Evolutionary conservation across 92 coral and sea anemone genomes (phyloP), one percentile per base, ranked within the genome.

Genomic region (Parazoanthus darwini): DNA sequence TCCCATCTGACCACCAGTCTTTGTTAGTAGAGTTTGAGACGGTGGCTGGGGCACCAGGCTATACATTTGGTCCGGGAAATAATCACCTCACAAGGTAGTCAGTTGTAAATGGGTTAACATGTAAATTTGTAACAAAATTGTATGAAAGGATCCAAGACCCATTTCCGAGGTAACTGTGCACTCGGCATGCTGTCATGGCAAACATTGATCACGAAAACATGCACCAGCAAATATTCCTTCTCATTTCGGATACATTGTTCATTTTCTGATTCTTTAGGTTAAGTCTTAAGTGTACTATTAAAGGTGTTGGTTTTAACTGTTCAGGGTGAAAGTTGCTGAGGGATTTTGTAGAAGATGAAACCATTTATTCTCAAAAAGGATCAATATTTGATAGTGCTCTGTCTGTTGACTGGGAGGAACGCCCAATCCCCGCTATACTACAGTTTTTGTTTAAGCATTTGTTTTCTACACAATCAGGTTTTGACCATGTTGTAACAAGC

Each of bases 1-100:
- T 97, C 89, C 99, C 99, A 7, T 97, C 99, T 16, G 99, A 97
- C 88, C 99, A 97, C 81, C 99, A 97, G 89, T 89, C 96, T 22
- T 90, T 97, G 78, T 90, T 97, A 74, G 99, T 95, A 22, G 98
- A 97, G 88, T 97, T 97, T 88, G 99, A 97, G 89, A 96, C 95
- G 0, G 91, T 89, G 68, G 96, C 91, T 56, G 94, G 92, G 26
- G 94, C 89, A 66, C 93, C 96, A 23, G 86, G 95, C 39, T 95
- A 90, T 89, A 95, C 94, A 15, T 95, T 93, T 48, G 66, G 90
- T 13, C 90, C 90, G 8, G 92, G 93, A 11, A 29, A 92, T 51
- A 91, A 90, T 67, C 92, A 91, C 74, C 87, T 92, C 29, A 78
- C 93, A 51, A 87, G 94, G 94, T 92, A 92, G 93, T 89, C 91